Evolutionary conservation across 2,113 vertebrate genomes (phyloP).

Genomic region (Anolis carolinensis): DNA sequence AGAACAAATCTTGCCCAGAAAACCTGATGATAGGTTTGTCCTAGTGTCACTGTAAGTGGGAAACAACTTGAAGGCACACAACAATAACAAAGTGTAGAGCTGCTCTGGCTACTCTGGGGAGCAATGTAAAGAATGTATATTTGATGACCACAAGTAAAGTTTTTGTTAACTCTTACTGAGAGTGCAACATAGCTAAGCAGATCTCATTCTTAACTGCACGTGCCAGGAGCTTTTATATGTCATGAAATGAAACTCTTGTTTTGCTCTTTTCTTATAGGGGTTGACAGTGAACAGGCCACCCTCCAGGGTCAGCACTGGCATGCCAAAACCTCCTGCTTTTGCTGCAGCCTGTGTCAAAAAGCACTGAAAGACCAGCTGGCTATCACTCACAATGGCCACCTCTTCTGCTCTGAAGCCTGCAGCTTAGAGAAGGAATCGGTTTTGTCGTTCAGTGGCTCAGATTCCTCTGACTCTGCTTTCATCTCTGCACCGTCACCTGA

Average conservation of each 20-base stretch:
- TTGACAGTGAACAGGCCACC: constrained; percentile 55
- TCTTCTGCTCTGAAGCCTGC: constrained; percentile 71
- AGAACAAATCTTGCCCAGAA: too few relatives aligned
- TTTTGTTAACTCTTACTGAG: background rate
- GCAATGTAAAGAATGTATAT: background rate
- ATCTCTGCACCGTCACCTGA: constrained; percentile 47
- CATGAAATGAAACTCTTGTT: background rate
- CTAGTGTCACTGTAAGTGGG: too few relatives aligned
- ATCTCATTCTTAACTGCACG: background rate
- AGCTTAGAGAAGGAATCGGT: constrained; percentile 12
- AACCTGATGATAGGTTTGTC: too few relatives aligned
- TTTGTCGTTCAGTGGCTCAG: constrained; percentile 42
- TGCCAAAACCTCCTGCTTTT: constrained; percentile 62
- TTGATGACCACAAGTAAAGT: background rate
- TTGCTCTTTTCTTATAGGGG: constrained; percentile 37
- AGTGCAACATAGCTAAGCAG: background rate
- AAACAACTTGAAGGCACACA: too few relatives aligned
- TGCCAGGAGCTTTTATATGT: background rate
- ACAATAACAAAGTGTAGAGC: background rate
- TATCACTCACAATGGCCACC: constrained; percentile 41
- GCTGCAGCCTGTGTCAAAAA: constrained; percentile 66
- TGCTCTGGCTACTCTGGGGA: background rate
- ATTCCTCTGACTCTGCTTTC: constrained; percentile 65
- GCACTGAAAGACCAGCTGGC: constrained; percentile 61
- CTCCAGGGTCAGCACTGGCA: constrained; percentile 74